These are phyloP conservation scores for Sinocyclocheilus maitianheensis DNA, from an alignment of 2,113 vertebrate species.

Conservation along the genomic window DNA sequence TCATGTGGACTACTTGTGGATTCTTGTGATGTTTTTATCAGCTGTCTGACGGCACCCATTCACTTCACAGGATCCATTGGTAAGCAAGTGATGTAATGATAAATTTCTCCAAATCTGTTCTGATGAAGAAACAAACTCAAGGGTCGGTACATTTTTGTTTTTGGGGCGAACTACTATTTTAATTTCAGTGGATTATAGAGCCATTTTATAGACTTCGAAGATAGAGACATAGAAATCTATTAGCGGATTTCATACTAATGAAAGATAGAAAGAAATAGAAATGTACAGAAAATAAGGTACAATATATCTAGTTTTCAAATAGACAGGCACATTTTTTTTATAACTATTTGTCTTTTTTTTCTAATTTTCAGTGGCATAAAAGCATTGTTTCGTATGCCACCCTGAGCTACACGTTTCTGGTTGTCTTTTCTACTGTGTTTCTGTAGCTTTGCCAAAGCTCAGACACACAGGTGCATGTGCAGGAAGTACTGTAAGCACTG, in stretches of 20 bases:
- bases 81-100: not conserved
- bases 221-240: not conserved
- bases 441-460: conserved; percentile 38
- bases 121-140: not conserved
- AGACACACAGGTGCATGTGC: conserved; percentile 2
- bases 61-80: not conserved
- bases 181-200: not conserved
- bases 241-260: conserved; percentile 8
- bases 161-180: not conserved
- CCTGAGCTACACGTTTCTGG: conserved; percentile 3
- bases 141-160: not conserved
- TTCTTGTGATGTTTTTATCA: not conserved
- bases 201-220: conserved; percentile 35
- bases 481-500: conserved; percentile 1
- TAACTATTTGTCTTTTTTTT: not conserved
- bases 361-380: conserved; percentile 35
- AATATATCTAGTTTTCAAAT: conserved; percentile 31
- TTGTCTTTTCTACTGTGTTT: conserved; percentile 18
- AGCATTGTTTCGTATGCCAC: conserved; percentile 16
- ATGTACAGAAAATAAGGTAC: conserved; percentile 43
- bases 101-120: not conserved
- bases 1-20: no score
- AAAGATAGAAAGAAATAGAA: conserved; percentile 16
- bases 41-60: not conserved
- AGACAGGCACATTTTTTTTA: conserved; percentile 40